A percentile compares a stretch with the other conserved stretches of the same genome.
phyloP scores from a whole-genome alignment of 2,797 vertebrate genomes.

The Meriones psammophilus region DNA sequence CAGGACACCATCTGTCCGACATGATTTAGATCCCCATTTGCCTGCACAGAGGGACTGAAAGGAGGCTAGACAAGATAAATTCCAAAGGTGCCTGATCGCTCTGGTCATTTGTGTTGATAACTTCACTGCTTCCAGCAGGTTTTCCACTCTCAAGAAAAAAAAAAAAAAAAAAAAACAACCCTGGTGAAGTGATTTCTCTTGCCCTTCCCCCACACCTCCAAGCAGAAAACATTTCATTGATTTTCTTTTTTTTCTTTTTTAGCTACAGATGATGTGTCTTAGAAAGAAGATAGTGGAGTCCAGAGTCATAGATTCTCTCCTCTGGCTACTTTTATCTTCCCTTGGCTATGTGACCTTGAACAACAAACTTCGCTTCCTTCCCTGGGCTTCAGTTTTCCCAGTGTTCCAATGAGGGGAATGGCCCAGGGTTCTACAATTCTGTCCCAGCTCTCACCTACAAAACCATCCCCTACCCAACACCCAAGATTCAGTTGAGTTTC shows the following conservation, averaged over 20 bases:
- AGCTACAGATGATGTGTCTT: conserved; percentile 58
- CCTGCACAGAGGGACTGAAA: neutral
- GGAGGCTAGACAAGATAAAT: neutral
- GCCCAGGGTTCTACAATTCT: neutral
- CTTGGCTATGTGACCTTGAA: conserved; percentile 73
- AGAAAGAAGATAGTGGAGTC: conserved; percentile 21
- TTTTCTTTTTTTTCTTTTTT: conserved; percentile 86
- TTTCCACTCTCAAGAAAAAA: conserved; percentile 74
- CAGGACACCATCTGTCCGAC: conserved; percentile 44
- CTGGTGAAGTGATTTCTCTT: conserved; percentile 83
- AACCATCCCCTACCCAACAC: conserved; percentile 76
- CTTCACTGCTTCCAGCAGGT: conserved; percentile 17
- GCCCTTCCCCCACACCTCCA: conserved; percentile 70
- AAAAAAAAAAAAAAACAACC: conserved; percentile 82
- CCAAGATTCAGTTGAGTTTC: conserved; percentile 66
- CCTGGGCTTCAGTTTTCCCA: conserved; percentile 29
- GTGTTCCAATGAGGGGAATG: neutral
- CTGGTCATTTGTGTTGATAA: neutral
- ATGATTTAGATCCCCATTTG: conserved; percentile 45
- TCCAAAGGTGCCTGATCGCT: conserved; percentile 45
- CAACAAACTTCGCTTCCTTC: neutral
- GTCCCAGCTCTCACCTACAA: conserved; percentile 42
- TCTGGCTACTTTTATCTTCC: neutral
- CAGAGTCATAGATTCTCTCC: neutral
- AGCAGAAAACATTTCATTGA: conserved; percentile 88